These are phyloP conservation scores for Hyperopisus bebe DNA, from an alignment of 2,113 vertebrate genomes.

Conservation along the genomic window DNA sequence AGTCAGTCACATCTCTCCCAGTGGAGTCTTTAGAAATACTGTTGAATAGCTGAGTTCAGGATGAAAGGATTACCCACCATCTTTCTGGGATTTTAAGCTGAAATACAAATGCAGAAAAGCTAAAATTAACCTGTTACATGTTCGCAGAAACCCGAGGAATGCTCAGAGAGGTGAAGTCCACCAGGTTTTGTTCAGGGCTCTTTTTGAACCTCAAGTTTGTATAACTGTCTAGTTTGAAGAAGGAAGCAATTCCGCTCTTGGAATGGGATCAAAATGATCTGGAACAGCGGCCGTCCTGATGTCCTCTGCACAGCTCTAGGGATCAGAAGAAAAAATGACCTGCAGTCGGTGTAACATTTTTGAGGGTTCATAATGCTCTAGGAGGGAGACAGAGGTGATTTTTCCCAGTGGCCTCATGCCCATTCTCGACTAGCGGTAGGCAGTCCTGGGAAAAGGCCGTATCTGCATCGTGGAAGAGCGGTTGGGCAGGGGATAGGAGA, in stretches of 20 bases:
- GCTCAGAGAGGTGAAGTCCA: not conserved
- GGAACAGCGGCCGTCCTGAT: not conserved
- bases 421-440: constrained; percentile 49
- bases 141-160: not conserved
- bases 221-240: not conserved
- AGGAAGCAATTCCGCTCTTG: not conserved
- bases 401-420: constrained; percentile 43
- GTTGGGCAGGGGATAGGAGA: constrained; percentile 32
- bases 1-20: not conserved
- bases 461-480: constrained; percentile 40
- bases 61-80: not conserved
- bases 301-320: not conserved
- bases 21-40: not conserved
- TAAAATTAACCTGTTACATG: not conserved
- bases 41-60: not conserved
- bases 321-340: not conserved
- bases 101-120: not conserved
- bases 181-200: not conserved
- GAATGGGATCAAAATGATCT: not conserved
- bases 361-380: constrained; percentile 49
- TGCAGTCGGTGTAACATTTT: not conserved
- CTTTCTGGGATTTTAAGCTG: not conserved
- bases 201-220: not conserved
- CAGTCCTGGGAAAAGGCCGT: constrained; percentile 46
- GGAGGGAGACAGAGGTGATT: constrained; percentile 54